phyloP scores from a whole-genome alignment of 2,888 invertebrate species.

The Acleris emargana region DNA sequence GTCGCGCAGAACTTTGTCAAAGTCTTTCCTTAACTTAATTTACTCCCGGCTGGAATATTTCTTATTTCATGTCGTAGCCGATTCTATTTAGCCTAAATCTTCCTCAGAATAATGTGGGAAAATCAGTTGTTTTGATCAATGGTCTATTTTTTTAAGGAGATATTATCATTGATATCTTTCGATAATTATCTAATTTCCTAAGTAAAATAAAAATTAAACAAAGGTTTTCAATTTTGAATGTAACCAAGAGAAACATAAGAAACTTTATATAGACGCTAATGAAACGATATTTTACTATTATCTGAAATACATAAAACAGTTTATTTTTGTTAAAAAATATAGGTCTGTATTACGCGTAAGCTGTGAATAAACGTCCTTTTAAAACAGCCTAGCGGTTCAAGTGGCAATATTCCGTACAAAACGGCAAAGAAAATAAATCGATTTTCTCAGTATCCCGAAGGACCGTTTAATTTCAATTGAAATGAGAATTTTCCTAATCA shows the following conservation, averaged over 20 bases:
- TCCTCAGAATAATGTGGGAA: not conserved
- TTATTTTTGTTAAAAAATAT: no score
- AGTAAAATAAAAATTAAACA: no score
- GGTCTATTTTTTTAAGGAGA: not conserved
- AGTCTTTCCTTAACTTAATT: slow-evolving; percentile 64
- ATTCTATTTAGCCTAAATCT: slow-evolving; percentile 22
- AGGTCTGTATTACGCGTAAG: no score
- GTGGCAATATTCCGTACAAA: slow-evolving; percentile 33
- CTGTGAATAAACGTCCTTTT: not conserved
- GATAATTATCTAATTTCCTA: no score
- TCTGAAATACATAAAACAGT: no score
- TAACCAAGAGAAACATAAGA: no score
- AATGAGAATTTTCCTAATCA: slow-evolving; percentile 47
- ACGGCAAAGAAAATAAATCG: slow-evolving; percentile 36
- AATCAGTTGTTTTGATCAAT: slow-evolving; percentile 9
- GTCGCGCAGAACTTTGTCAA: slow-evolving; percentile 57
- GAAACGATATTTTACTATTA: no score
- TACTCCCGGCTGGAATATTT: slow-evolving; percentile 51
- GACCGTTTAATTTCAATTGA: slow-evolving; percentile 47
- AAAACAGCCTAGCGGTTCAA: slow-evolving; percentile 16
- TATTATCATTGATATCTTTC: no score
- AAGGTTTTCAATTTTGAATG: no score
- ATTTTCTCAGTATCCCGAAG: slow-evolving; percentile 25
- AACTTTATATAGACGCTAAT: no score
- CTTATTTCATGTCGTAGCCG: slow-evolving; percentile 34